Conservation (phyloP, 2,797 vertebrate genomes). For the Trichosurus vulpecula region DNA sequence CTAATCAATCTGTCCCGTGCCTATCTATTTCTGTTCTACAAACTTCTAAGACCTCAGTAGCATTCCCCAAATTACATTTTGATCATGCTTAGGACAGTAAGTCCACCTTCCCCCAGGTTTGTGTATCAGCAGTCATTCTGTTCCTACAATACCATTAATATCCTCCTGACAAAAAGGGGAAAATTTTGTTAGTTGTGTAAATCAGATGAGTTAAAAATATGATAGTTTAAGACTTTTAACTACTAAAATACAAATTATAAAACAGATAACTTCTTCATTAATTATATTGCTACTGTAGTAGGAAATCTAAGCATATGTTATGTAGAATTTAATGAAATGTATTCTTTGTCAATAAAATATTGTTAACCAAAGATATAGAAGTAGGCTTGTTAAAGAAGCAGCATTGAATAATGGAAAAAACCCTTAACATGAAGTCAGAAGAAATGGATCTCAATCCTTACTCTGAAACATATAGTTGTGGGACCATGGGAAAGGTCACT, state of each 20-base stretch:
- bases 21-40: no score
- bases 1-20: no score
- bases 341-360: constrained; percentile 22
- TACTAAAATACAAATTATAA: neutral
- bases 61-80: no score
- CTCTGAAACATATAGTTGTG: neutral
- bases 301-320: neutral
- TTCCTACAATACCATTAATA: neutral
- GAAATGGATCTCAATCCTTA: neutral
- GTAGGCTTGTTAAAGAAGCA: neutral
- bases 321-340: neutral
- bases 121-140: neutral
- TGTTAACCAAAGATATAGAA: constrained; percentile 14
- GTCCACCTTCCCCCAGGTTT: neutral
- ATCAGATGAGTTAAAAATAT: neutral
- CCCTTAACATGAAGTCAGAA: neutral
- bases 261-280: neutral
- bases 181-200: neutral
- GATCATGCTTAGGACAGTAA: no score
- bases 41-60: no score
- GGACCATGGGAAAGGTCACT: no score
- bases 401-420: neutral
- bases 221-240: neutral
- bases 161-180: neutral
- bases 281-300: neutral